Conservation (phyloP, 2,797 vertebrate genomes). For the Luscinia megarhynchos region DNA sequence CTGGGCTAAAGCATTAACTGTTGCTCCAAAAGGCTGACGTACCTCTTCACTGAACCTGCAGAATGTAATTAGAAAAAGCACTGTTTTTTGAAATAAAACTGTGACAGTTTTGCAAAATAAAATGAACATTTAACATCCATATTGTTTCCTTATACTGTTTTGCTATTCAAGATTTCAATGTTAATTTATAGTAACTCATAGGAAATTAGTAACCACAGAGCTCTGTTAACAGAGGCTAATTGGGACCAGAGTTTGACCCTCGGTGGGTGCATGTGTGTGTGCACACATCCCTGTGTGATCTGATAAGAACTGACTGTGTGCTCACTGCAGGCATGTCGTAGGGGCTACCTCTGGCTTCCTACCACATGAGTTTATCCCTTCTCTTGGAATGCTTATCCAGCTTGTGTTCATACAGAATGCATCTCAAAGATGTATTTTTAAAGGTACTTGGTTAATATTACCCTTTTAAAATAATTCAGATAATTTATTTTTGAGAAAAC, state of each 20-base stretch:
- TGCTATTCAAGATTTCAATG: background rate
- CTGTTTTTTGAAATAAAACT: background rate
- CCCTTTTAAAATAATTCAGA: background rate
- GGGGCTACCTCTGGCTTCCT: background rate
- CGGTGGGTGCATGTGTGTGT: too few species aligned
- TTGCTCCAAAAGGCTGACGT: background rate
- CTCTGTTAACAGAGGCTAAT: background rate
- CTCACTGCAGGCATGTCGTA: fast-evolving
- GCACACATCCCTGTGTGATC: background rate
- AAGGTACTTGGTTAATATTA: background rate
- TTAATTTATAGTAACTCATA: background rate
- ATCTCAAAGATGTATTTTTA: background rate
- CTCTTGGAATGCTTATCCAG: background rate
- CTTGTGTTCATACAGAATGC: background rate
- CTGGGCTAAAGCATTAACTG: background rate
- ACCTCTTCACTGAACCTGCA: background rate
- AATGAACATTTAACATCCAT: background rate
- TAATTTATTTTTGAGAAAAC: background rate
- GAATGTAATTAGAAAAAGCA: background rate
- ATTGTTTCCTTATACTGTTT: background rate
- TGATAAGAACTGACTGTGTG: background rate
- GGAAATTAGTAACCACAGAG: background rate
- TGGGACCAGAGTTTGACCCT: background rate
- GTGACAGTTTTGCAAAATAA: background rate
- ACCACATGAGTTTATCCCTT: background rate